Evolutionary conservation across 2,113 vertebrate genomes (phyloP).

Genomic region (Larimichthys crocea): DNA sequence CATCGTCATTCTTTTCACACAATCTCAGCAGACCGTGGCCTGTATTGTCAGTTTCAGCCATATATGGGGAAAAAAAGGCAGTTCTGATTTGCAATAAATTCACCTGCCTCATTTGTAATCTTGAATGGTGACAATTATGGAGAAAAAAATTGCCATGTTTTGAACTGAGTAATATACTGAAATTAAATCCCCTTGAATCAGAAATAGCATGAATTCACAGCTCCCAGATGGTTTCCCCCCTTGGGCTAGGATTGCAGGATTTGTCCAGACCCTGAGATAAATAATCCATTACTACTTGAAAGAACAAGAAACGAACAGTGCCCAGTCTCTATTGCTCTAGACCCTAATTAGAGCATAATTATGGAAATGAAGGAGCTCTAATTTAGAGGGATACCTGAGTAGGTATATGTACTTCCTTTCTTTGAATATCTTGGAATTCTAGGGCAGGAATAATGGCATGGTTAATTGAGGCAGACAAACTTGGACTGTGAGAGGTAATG

Average conservation of each 20-base stretch:
- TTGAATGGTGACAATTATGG: neutral
- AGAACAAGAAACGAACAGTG: constrained; percentile 34
- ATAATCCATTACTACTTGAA: constrained; percentile 49
- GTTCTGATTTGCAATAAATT: neutral
- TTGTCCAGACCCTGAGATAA: constrained; percentile 39
- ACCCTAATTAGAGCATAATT: constrained; percentile 46
- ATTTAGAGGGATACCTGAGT: constrained; percentile 26
- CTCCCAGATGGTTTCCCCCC: neutral
- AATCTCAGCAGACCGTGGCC: neutral
- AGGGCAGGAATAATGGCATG: constrained; percentile 23
- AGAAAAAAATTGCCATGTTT: neutral
- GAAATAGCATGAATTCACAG: neutral
- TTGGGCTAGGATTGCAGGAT: constrained; percentile 27
- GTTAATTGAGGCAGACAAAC: constrained; percentile 52
- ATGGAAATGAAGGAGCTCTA: constrained; percentile 45
- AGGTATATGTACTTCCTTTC: constrained; percentile 5
- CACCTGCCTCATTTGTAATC: constrained; percentile 5
- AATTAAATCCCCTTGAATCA: constrained; percentile 32
- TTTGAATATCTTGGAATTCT: constrained; percentile 18
- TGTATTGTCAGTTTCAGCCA: neutral
- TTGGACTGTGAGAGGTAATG: constrained; percentile 29
- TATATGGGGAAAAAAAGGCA: neutral
- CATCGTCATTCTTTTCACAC: neutral
- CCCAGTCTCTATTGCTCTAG: constrained; percentile 12
- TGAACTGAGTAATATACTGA: neutral